Evolutionary conservation across 2,888 invertebrate species (phyloP).

Genomic region (Drosophila affinis): DNA sequence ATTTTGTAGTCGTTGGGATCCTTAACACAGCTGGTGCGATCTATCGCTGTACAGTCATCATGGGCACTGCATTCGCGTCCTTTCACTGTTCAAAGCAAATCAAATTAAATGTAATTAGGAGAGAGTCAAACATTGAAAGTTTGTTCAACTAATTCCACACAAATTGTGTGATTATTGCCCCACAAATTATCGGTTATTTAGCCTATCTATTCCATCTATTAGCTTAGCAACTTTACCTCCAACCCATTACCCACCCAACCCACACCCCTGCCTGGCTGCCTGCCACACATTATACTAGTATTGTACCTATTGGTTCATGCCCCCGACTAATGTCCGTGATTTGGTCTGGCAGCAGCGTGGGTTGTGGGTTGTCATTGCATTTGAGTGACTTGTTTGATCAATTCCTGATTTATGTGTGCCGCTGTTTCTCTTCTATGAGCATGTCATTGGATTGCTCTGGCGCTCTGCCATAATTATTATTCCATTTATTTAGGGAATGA

Average conservation of each 20-base stretch:
- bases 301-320: constrained; percentile 12
- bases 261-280: not conserved
- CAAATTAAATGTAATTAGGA: not conserved
- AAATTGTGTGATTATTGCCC: constrained; percentile 31
- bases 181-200: constrained; percentile 18
- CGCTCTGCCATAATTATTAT: constrained; percentile 37
- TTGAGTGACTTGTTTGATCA: constrained; percentile 77
- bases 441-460: constrained; percentile 46
- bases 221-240: constrained; percentile 26
- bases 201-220: constrained; percentile 11
- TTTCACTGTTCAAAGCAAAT: constrained; percentile 79
- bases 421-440: constrained; percentile 14
- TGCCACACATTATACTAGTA: constrained; percentile 9
- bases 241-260: constrained; percentile 24
- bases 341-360: constrained; percentile 29
- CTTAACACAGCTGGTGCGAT: constrained; percentile 87
- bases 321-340: constrained; percentile 39
- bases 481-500: constrained; percentile 30
- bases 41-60: constrained; percentile 87
- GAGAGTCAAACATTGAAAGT: not conserved
- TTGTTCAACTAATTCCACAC: constrained; percentile 23
- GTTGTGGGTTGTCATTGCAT: constrained; percentile 64
- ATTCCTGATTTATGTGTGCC: constrained; percentile 59
- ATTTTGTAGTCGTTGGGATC: constrained; percentile 87
- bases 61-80: constrained; percentile 87